These are phyloP conservation scores for Sycon ciliatum DNA, from an alignment of 37 sponge, comb jelly and placozoan genomes.

Conservation along the genomic window DNA sequence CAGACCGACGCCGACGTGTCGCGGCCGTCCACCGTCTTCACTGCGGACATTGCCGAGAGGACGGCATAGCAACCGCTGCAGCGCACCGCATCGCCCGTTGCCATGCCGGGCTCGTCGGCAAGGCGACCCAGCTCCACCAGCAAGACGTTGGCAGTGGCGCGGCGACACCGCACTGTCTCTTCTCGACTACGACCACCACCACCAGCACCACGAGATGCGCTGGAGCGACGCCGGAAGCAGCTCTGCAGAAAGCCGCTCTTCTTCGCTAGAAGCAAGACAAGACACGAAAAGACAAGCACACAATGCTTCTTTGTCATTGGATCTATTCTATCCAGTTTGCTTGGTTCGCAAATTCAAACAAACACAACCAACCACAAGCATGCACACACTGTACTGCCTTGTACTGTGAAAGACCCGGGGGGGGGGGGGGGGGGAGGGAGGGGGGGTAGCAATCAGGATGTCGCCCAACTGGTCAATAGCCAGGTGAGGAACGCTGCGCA, in stretches of 20 bases:
- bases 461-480: no score
- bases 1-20: slow-evolving; percentile 45
- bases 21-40: no score
- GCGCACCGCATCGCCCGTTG: slow-evolving; percentile 32
- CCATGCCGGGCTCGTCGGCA: slow-evolving; percentile 23
- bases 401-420: no score
- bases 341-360: no score
- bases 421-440: no score
- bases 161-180: slow-evolving; percentile 39
- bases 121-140: slow-evolving; percentile 60
- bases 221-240: slow-evolving; percentile 21
- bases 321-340: no score
- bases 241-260: slow-evolving; percentile 29
- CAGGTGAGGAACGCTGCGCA: no score
- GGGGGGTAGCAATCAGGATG: no score
- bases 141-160: slow-evolving; percentile 53
- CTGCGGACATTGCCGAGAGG: slow-evolving; percentile 52
- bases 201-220: not conserved
- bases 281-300: not conserved
- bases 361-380: no score
- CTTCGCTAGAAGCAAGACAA: slow-evolving; percentile 2
- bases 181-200: slow-evolving; percentile 21
- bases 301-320: not conserved
- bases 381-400: no score
- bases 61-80: slow-evolving; percentile 56